Evolutionary conservation across 2,888 invertebrate genomes (phyloP).

Genomic region (Ophraella communa): DNA sequence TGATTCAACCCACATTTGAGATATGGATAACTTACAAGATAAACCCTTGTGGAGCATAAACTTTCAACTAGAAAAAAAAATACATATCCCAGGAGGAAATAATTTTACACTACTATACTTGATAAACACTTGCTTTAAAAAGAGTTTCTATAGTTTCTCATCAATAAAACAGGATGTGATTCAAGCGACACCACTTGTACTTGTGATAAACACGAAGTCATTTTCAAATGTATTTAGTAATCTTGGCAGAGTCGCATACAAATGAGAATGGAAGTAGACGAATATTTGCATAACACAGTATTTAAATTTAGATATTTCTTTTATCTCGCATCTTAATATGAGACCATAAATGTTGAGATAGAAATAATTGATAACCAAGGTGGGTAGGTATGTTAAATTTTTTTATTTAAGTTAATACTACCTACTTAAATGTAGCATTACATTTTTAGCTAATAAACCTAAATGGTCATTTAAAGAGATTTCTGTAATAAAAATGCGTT

Average conservation of each 20-base stretch:
- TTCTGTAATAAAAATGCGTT: too few species aligned
- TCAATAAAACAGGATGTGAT: constrained; percentile 8
- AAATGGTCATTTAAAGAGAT: too few species aligned
- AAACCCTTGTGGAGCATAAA: too few species aligned
- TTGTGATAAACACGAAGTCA: constrained; percentile 2
- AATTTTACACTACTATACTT: too few species aligned
- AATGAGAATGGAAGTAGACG: neutral
- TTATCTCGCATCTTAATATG: constrained; percentile 11
- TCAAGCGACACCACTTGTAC: constrained; percentile 8
- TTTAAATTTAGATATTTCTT: constrained; percentile 14
- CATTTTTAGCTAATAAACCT: too few species aligned
- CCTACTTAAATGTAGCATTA: constrained; percentile 6
- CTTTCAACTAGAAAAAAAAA: too few species aligned
- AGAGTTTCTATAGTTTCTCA: neutral
- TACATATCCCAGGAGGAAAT: too few species aligned
- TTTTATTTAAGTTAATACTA: neutral
- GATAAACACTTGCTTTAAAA: neutral
- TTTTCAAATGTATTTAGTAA: constrained; percentile 13
- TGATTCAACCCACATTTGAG: too few species aligned
- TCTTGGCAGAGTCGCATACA: constrained; percentile 4
- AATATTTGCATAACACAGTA: constrained; percentile 11
- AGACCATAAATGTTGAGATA: constrained; percentile 7
- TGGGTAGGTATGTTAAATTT: constrained; percentile 1
- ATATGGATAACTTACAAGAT: too few species aligned
- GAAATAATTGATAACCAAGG: constrained; percentile 13